phyloP scores from a whole-genome alignment of 2,888 invertebrate species.

The Papilio elwesi region DNA sequence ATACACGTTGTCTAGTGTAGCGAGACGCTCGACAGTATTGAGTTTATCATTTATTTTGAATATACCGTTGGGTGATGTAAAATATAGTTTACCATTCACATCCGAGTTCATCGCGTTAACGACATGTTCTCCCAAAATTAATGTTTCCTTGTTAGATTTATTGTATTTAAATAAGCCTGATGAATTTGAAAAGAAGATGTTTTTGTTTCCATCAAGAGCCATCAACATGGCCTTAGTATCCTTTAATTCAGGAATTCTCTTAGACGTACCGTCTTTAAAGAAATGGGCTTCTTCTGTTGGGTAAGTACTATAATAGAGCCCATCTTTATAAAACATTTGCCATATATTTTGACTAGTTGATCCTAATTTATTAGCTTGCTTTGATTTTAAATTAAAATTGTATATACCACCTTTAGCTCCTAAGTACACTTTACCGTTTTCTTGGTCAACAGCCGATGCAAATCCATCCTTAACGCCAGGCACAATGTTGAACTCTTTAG shows the following conservation, averaged over 20 bases:
- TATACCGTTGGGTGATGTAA: constrained; percentile 50
- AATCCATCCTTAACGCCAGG: constrained; percentile 61
- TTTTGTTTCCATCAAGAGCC: constrained; percentile 46
- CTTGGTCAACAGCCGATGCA: constrained; percentile 61
- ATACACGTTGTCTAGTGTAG: constrained; percentile 43
- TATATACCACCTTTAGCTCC: constrained; percentile 68
- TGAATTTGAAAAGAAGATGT: constrained; percentile 52
- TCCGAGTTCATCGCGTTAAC: constrained; percentile 50
- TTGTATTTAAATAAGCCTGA: constrained; percentile 48
- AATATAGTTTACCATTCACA: constrained; percentile 51
- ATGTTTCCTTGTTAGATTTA: constrained; percentile 39
- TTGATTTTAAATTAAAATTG: constrained; percentile 56
- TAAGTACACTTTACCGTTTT: constrained; percentile 59
- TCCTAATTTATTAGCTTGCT: constrained; percentile 52
- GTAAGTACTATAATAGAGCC: constrained; percentile 66
- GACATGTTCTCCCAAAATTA: constrained; percentile 47
- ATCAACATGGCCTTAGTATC: constrained; percentile 48
- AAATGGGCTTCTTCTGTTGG: constrained; percentile 47
- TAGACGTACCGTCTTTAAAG: constrained; percentile 41
- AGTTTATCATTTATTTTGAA: constrained; percentile 47
- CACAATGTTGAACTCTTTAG: constrained; percentile 55
- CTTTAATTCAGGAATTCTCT: constrained; percentile 44
- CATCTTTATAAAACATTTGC: constrained; percentile 69
- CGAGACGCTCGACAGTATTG: constrained; percentile 32
- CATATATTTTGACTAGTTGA: constrained; percentile 59